phyloP scores from a whole-genome alignment of 2,113 vertebrate species.

The Salminus brasiliensis region DNA sequence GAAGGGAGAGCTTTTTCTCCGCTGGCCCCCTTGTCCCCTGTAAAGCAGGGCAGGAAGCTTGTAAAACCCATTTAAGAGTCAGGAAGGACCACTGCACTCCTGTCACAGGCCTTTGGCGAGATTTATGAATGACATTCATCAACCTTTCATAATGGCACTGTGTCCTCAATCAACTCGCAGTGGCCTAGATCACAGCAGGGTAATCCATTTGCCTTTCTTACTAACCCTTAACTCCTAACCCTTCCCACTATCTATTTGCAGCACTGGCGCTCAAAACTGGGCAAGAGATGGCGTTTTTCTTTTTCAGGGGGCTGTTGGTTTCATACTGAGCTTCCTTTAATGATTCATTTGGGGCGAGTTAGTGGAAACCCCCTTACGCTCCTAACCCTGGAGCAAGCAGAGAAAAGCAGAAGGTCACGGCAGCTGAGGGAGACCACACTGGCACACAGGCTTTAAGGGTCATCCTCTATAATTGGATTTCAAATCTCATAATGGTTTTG shows the following conservation, averaged over 20 bases:
- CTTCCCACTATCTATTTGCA: conserved; percentile 27
- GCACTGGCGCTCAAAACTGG: not conserved
- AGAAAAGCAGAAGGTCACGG: conserved; percentile 31
- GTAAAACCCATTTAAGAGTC: not conserved
- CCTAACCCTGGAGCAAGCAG: conserved; percentile 9
- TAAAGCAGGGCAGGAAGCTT: conserved; percentile 16
- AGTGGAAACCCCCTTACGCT: conserved; percentile 37
- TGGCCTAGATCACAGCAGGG: not conserved
- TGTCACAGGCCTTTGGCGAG: not conserved
- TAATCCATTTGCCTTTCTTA: conserved; percentile 26
- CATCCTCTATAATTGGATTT: conserved; percentile 50
- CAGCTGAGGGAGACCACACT: conserved; percentile 1
- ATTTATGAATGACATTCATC: conserved; percentile 21
- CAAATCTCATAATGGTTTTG: conserved; percentile 41
- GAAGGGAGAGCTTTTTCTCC: conserved; percentile 4
- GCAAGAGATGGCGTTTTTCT: not conserved
- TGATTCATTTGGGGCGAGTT: conserved; percentile 52
- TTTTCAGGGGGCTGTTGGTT: not conserved
- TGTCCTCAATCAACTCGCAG: not conserved
- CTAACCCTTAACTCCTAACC: too few species aligned
- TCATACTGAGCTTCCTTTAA: conserved; percentile 38
- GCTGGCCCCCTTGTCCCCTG: not conserved
- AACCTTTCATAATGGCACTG: conserved; percentile 26
- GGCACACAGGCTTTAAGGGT: conserved; percentile 34
- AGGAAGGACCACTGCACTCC: not conserved